phyloP scores from a whole-genome alignment of 2,113 vertebrate genomes.

The Crypturellus undulatus region DNA sequence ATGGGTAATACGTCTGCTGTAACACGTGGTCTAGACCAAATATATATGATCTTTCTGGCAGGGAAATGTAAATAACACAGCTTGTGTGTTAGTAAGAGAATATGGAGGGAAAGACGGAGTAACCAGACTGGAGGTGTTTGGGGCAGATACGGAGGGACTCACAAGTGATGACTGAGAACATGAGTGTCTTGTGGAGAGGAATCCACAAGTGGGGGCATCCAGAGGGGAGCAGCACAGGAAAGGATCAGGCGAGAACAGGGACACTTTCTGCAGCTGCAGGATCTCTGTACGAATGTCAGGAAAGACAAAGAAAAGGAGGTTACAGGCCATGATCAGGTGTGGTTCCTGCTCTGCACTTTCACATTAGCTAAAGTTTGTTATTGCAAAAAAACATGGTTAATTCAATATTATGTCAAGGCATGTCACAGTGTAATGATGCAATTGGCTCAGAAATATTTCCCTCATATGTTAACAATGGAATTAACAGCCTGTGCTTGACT shows the following conservation, averaged over 20 bases:
- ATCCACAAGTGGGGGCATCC: too few relatives aligned
- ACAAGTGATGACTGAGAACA: background rate
- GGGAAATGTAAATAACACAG: background rate
- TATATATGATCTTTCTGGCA: background rate
- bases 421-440: accelerated
- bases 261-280: background rate
- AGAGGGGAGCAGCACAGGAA: too few relatives aligned
- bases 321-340: background rate
- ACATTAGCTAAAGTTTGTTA: background rate
- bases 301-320: background rate
- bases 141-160: background rate
- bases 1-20: background rate
- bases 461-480: background rate
- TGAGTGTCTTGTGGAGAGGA: background rate
- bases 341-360: background rate
- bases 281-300: background rate
- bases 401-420: background rate
- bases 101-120: background rate
- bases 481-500: background rate
- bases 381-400: background rate
- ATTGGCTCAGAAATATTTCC: background rate
- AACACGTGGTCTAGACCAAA: background rate
- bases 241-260: too few relatives aligned
- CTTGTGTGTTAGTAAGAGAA: background rate
- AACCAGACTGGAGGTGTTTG: background rate